Evolutionary conservation across 1,140 invertebrate genomes (phyloP).

Genomic region (Rhopalosiphum padi): DNA sequence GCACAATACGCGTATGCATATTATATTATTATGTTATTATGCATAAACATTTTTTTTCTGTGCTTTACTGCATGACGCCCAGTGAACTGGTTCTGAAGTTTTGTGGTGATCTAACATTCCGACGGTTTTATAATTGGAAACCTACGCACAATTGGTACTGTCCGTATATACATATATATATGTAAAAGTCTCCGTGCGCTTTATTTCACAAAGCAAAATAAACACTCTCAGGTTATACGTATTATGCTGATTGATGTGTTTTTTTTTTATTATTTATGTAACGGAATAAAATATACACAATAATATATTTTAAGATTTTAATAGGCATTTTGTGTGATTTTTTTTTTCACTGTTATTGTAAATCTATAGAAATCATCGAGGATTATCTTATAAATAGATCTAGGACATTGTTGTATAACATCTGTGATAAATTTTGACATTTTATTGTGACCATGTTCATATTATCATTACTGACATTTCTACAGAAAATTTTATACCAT

Average conservation of each 20-base stretch:
- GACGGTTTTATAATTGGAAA: not conserved
- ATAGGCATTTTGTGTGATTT: too few relatives aligned
- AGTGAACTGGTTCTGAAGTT: slow-evolving; percentile 35
- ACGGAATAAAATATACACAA: not conserved
- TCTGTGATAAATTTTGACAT: not conserved
- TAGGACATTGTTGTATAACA: not conserved
- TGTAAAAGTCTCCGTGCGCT: not conserved
- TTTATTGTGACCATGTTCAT: not conserved
- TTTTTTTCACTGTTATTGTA: not conserved
- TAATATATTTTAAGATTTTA: too few relatives aligned
- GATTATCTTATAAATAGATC: not conserved
- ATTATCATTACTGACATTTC: not conserved
- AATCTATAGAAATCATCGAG: not conserved
- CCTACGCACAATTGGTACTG: not conserved
- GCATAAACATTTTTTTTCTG: not conserved
- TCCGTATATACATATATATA: not conserved
- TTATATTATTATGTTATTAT: not conserved
- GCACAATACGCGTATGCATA: not conserved
- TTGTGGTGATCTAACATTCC: not conserved
- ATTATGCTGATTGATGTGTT: not conserved
- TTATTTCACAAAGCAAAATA: not conserved
- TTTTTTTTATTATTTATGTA: not conserved
- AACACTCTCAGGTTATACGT: not conserved
- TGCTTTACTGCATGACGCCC: slow-evolving; percentile 21
- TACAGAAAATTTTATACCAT: not conserved